A percentile compares a stretch with the other conserved stretches of the same genome.
Conservation (phyloP, 2,797 vertebrate species). For the Leptodactylus fallax region DNA sequence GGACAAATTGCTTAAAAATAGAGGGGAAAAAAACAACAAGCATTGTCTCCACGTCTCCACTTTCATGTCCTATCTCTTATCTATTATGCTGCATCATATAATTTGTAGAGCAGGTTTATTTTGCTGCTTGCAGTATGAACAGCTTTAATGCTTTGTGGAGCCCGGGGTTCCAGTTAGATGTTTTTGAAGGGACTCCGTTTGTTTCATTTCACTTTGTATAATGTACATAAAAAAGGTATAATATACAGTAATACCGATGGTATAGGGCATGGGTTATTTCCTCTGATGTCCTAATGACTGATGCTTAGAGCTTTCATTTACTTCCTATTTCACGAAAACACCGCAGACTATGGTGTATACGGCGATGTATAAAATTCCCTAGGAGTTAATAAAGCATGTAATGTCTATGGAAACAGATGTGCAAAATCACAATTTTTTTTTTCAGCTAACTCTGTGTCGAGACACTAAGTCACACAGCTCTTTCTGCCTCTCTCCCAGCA, state of each 20-base stretch:
- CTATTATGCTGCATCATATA: constrained; percentile 21
- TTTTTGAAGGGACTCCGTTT: neutral
- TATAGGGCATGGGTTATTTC: neutral
- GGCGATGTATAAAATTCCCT: too few species aligned
- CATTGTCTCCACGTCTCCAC: constrained; percentile 30
- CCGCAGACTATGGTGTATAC: too few species aligned
- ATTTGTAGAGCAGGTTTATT: constrained; percentile 1
- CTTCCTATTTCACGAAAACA: too few species aligned
- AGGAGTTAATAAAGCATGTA: too few species aligned
- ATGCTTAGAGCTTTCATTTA: neutral
- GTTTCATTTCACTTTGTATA: neutral
- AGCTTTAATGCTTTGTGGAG: neutral
- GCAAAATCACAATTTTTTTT: too few species aligned
- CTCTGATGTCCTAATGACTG: neutral
- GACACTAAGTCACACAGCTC: too few species aligned
- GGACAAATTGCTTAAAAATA: constrained; percentile 61
- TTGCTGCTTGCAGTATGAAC: constrained; percentile 15
- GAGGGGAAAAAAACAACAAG: constrained; percentile 17
- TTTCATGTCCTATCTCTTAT: constrained; percentile 50
- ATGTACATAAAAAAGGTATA: neutral
- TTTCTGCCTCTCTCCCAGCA: too few species aligned
- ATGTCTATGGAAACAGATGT: too few species aligned
- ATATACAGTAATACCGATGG: neutral
- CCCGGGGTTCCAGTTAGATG: neutral
- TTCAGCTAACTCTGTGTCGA: too few species aligned